Conservation (phyloP, 2,797 vertebrate species). For the Gallinago nigripennis region DNA sequence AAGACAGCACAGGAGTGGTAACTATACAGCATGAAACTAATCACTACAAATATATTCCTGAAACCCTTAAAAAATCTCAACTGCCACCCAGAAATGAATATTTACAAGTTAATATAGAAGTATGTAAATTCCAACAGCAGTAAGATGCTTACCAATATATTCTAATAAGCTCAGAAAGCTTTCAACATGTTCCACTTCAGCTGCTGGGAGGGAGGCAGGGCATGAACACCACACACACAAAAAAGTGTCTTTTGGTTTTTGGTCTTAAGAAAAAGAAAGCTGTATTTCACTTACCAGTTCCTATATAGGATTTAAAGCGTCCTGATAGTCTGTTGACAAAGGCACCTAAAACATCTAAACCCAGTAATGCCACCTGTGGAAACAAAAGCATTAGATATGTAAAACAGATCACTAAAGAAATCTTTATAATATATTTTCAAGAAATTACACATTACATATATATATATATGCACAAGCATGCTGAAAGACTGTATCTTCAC, state of each 20-base stretch:
- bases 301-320: slow-evolving; percentile 88
- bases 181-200: background rate
- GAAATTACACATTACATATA: background rate
- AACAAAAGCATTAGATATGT: slow-evolving; percentile 32
- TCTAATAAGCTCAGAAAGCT: background rate
- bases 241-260: background rate
- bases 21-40: background rate
- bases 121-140: background rate
- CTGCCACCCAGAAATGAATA: background rate
- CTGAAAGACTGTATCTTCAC: background rate
- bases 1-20: background rate
- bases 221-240: no score
- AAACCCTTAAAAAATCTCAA: background rate
- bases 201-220: accelerated
- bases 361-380: slow-evolving; percentile 89
- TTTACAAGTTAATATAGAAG: background rate
- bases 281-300: slow-evolving; percentile 84
- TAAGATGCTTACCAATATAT: background rate
- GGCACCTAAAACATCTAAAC: slow-evolving; percentile 90
- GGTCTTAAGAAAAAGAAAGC: background rate
- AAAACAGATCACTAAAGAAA: background rate
- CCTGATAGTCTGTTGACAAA: slow-evolving; percentile 89
- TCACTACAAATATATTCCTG: background rate
- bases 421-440: background rate
- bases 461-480: background rate